Evolutionary conservation across 2,888 invertebrate species (phyloP), one percentile per base, ranked within the genome.

Genomic region (Trichopoda pennipes): DNA sequence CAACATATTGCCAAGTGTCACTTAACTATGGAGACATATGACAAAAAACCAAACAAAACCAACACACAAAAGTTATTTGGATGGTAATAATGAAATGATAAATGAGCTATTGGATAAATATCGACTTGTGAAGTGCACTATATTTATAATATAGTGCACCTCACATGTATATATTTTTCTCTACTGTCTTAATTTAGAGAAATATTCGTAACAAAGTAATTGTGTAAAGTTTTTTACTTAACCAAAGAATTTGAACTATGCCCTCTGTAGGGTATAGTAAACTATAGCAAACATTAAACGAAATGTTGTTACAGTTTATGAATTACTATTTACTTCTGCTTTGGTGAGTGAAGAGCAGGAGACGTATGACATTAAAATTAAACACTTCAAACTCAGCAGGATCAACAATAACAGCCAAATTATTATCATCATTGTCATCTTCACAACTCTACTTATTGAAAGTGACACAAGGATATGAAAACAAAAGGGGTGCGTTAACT

Each of bases 381-480:
- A 81, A 79, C 81, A 81, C 79, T 84, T 79, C 76, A 69, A 79
- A 61, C 79, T 80, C 82, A 79, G 75, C 80, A 82, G 82, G 79
- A 82, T 82, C 72, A 82, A 72, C 60, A 82, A 63, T 73, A 82
- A 66, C 53, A 78, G 63, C 78, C 64, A 78, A 73, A 81, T 78
- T 78, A 74, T 81, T 69, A 78, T 78, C 74, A 74, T 64, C 49
- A 21, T 74, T 53, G 35, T 66, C 58, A 56, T 79, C 79, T 60
- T 70, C 70, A 58, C 42, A 58, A 74, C 66, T 56, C 38, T 2
- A 63, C 21, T 60, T 60, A 82, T 72, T 68, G 49, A 68, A 80
- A 76, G 42, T 79, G 77, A 79, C 73, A 81, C 74, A 64, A 38
- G 64, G 58, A 69, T 78, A 74, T 64, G 51, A 74, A 61, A 75